A percentile compares a stretch with the other conserved stretches of the same genome.
Conservation (phyloP, 2,797 vertebrate species). For the Poeciliopsis paucimaculata region DNA sequence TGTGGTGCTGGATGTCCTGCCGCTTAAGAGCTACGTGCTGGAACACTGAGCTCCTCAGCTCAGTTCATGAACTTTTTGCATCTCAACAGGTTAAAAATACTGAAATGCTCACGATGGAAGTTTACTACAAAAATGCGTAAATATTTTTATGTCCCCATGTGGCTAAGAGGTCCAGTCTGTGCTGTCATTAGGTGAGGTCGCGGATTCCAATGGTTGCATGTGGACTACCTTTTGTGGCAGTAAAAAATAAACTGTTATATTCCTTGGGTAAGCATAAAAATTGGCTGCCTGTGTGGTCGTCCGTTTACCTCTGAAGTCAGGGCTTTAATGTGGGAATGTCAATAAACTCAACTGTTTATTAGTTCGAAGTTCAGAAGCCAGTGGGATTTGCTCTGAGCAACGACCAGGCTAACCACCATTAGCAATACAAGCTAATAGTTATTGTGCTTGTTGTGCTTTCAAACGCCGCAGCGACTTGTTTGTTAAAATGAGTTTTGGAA, state of each 20-base stretch:
- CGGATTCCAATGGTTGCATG: not conserved
- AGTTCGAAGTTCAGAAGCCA: not conserved
- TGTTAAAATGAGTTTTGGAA: not conserved
- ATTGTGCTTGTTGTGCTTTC: not conserved
- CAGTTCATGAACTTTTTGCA: not conserved
- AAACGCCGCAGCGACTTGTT: not conserved
- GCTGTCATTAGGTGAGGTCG: not conserved
- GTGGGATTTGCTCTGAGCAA: not conserved
- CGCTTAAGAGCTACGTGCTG: not conserved
- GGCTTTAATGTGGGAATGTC: not conserved
- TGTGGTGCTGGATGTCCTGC: not conserved
- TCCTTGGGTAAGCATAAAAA: not conserved
- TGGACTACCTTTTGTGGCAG: not conserved
- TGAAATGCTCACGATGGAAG: not conserved
- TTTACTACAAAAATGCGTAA: not conserved
- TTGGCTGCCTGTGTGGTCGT: not conserved
- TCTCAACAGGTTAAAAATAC: not conserved
- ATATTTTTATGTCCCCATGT: not conserved
- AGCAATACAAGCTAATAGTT: not conserved
- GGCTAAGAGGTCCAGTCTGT: not conserved
- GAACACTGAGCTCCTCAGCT: not conserved
- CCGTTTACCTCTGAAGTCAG: not conserved
- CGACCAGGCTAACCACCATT: not conserved
- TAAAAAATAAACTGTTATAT: not conserved
- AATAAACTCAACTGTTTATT: not conserved